Percentiles rank a stretch among this genome's conserved stretches.
phyloP scores from a whole-genome alignment of 2,888 invertebrate species.

The Oxycera nigricornis region DNA sequence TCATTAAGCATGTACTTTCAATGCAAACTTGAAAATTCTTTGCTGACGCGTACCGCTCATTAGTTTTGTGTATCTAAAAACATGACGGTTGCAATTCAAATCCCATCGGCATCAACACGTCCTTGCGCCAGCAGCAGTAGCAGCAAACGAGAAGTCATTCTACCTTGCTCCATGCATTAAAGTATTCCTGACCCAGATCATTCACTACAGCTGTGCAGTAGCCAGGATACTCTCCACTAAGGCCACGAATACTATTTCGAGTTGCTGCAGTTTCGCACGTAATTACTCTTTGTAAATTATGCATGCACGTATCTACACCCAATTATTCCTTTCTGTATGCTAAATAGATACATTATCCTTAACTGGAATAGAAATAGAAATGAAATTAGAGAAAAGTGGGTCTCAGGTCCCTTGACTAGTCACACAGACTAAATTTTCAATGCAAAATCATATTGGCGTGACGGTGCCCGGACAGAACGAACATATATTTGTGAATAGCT shows the following conservation, averaged over 20 bases:
- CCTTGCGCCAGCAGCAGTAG: not conserved
- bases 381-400: too few relatives aligned
- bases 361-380: too few relatives aligned
- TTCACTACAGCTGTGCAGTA: not conserved
- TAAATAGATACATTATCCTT: constrained; percentile 11
- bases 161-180: not conserved
- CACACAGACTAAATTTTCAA: too few relatives aligned
- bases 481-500: too few relatives aligned
- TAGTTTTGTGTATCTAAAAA: not conserved
- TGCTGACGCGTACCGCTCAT: not conserved
- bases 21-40: not conserved
- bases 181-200: not conserved
- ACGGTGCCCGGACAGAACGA: too few relatives aligned
- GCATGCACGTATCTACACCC: constrained; percentile 19
- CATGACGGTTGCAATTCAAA: not conserved
- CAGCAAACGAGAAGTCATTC: not conserved
- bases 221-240: not conserved
- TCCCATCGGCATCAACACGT: not conserved
- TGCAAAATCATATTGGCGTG: too few relatives aligned
- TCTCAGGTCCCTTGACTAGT: too few relatives aligned
- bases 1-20: not conserved
- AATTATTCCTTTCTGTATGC: constrained; percentile 18
- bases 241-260: not conserved
- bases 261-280: not conserved
- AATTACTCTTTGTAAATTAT: constrained; percentile 28